Conservation (phyloP, 2,113 vertebrate species). For the Aegithalos caudatus region DNA sequence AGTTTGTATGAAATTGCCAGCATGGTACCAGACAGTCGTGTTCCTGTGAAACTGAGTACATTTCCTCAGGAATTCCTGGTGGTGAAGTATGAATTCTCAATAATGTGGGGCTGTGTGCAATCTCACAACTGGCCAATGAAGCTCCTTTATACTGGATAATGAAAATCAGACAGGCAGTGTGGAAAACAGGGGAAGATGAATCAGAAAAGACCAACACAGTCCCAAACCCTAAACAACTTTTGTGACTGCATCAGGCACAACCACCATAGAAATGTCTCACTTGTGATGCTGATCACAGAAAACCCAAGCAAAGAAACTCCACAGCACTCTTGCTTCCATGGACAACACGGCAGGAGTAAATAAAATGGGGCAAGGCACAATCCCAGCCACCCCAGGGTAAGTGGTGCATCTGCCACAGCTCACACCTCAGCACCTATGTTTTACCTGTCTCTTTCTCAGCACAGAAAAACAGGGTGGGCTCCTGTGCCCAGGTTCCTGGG, state of each 20-base stretch:
- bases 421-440: not conserved
- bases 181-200: not conserved
- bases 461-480: not conserved
- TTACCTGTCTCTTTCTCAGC: not conserved
- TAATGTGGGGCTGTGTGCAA: not conserved
- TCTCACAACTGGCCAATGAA: not conserved
- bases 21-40: not conserved
- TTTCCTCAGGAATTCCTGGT: not conserved
- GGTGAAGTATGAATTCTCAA: not conserved
- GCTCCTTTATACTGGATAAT: not conserved
- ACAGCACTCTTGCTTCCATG: not conserved
- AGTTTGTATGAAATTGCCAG: not conserved
- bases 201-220: not conserved
- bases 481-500: rapidly evolving
- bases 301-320: not conserved
- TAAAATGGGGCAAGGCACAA: not conserved
- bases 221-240: not conserved
- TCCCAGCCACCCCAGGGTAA: rapidly evolving
- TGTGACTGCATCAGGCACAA: not conserved
- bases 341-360: not conserved
- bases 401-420: not conserved
- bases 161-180: not conserved
- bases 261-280: not conserved
- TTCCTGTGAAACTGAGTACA: not conserved
- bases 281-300: not conserved